Evolutionary conservation across 1,140 invertebrate species (phyloP), one percentile per base, ranked within the genome.

Genomic region (Camponotus pennsylvanicus): DNA sequence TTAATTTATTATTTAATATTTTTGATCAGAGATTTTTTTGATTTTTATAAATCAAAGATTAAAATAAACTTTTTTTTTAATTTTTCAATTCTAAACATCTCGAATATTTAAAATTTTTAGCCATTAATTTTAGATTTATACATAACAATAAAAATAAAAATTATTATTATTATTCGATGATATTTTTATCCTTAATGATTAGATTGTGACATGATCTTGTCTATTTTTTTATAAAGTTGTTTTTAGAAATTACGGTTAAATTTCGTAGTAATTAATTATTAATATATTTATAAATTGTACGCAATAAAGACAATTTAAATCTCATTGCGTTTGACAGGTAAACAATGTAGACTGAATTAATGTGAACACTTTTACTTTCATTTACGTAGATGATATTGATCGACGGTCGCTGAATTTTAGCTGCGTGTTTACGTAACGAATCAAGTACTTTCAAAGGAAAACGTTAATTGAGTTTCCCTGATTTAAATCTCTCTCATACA

Each of bases 401-500:
- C 3, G n/a, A 21, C 21, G 7, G 3, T 63, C n/a, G 2, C 37
- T 40, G 40, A 70, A 67, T 85, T 87, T 52, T 32, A 40, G 6
- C 11, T 18, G 4, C 21, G 15, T 52, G 34, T 75, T 80, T 45
- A 34, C 21, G 3, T 86, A 75, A 67, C 61, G 3, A 75, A 67
- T 0, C 55, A 55, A 82, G 73, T 64, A 40, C 63, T 42, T 6
- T n/a, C 7, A 0, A 40, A 67, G 21, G 15, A 7, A 49, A 63
- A 40, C 34, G 52, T n/a, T 42, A 21, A 75, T 59, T 61, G 55
- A 61, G 15, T 73, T 86, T 55, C n/a, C n/a, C 52, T 32, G 32
- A 37, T 75, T 75, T 61, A 42, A 73, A 75, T 59, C 13, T 37
- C 4, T n/a, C 21, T 57, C 7, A 13, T 13, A 18, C 78, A 37